phyloP scores from a whole-genome alignment of 2,113 vertebrate species.

The Manacus vitellinus region DNA sequence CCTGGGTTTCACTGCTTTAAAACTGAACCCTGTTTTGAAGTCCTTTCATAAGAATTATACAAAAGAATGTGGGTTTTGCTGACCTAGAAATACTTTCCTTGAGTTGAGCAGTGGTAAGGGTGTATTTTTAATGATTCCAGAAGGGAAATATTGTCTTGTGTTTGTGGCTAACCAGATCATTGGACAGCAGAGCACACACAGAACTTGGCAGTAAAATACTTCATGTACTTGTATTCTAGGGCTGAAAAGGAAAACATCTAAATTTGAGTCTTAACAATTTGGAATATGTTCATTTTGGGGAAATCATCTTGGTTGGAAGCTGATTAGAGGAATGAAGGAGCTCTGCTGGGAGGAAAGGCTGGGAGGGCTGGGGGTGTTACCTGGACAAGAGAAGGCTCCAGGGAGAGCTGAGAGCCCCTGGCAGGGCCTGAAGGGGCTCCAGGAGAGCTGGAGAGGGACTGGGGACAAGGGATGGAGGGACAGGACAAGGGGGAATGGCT shows the following conservation, averaged over 20 bases:
- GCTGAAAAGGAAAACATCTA: background rate
- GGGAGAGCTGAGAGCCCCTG: background rate
- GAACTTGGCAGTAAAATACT: background rate
- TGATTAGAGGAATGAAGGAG: background rate
- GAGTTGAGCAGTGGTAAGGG: background rate
- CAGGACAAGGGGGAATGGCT: background rate
- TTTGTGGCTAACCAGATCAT: background rate
- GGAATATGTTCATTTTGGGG: background rate
- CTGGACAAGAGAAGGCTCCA: background rate
- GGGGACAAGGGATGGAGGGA: background rate
- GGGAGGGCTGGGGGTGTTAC: background rate
- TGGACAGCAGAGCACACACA: background rate
- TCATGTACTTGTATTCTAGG: background rate
- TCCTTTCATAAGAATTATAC: background rate
- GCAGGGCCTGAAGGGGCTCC: background rate
- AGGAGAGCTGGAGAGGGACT: background rate
- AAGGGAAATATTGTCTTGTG: background rate
- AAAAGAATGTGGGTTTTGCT: background rate
- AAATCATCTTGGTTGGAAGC: background rate
- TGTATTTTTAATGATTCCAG: background rate
- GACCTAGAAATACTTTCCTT: background rate
- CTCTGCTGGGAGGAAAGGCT: background rate
- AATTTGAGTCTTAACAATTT: background rate
- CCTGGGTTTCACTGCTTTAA: background rate
- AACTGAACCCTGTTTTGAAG: background rate